Evolutionary conservation across 1,140 invertebrate species (phyloP).

Genomic region (Gonioctena quinquepunctata): DNA sequence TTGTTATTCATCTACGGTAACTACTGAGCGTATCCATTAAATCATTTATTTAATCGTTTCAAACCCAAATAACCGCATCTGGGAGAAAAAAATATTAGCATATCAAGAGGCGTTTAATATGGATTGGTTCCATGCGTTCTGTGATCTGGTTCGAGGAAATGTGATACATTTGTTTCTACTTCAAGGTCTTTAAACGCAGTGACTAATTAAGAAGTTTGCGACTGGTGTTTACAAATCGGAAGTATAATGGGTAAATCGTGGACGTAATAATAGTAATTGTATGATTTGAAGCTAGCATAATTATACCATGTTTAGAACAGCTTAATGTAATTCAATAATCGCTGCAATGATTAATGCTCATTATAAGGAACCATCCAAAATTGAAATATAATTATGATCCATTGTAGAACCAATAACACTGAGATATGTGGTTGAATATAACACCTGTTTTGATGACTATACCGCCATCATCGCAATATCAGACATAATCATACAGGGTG

Average conservation of each 20-base stretch:
- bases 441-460: too few species aligned
- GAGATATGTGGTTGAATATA: too few species aligned
- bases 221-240: not conserved
- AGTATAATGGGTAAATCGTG: not conserved
- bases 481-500: too few species aligned
- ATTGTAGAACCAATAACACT: too few species aligned
- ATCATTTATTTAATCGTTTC: not conserved
- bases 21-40: not conserved
- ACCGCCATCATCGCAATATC: too few species aligned
- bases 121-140: not conserved
- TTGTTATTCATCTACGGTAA: not conserved
- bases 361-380: too few species aligned
- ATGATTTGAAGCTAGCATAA: not conserved
- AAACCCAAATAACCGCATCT: not conserved
- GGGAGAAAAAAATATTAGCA: not conserved
- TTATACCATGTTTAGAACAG: too few species aligned
- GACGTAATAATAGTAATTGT: not conserved
- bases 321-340: too few species aligned
- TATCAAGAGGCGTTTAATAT: too few species aligned
- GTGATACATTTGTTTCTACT: not conserved
- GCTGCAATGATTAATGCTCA: too few species aligned
- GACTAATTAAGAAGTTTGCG: not conserved
- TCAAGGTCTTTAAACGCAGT: not conserved
- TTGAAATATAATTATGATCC: too few species aligned
- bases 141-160: not conserved